phyloP scores from a whole-genome alignment of 2,888 invertebrate species.

The Arenicola marina region DNA sequence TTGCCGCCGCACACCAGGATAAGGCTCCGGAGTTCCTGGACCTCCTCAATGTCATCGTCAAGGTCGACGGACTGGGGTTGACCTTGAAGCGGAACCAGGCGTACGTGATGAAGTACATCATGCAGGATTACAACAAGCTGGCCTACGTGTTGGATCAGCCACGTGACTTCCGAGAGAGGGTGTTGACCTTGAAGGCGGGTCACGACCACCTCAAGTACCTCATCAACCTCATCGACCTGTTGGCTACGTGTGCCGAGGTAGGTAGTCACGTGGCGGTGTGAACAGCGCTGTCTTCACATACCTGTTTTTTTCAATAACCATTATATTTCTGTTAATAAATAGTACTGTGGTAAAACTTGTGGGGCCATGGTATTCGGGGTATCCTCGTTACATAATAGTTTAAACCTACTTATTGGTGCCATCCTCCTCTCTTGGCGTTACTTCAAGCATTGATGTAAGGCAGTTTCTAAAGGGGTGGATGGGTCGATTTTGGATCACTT shows the following conservation, averaged over 20 bases:
- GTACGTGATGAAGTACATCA: conserved; percentile 47
- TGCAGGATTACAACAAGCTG: conserved; percentile 44
- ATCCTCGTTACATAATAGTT: too few species aligned
- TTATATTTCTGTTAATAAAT: too few species aligned
- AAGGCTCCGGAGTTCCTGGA: conserved; percentile 44
- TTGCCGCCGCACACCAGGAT: conserved; percentile 39
- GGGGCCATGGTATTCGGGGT: too few species aligned
- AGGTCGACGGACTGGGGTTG: conserved; percentile 41
- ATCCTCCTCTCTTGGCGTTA: not conserved
- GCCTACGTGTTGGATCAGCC: conserved; percentile 44
- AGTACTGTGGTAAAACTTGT: too few species aligned
- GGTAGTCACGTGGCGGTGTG: not conserved
- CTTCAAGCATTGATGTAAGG: too few species aligned
- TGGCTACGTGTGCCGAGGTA: conserved; percentile 42
- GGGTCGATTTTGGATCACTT: too few species aligned
- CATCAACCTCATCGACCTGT: conserved; percentile 40
- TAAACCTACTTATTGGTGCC: not conserved
- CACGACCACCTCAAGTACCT: conserved; percentile 39
- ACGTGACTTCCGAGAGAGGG: conserved; percentile 44
- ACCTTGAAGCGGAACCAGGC: conserved; percentile 47
- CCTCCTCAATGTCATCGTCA: conserved; percentile 40
- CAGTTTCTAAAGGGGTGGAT: too few species aligned
- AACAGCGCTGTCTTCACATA: not conserved
- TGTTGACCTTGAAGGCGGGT: conserved; percentile 40
- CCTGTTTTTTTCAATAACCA: too few species aligned